phyloP scores from a whole-genome alignment of 2,888 invertebrate genomes.

The Amaurobius ferox region DNA sequence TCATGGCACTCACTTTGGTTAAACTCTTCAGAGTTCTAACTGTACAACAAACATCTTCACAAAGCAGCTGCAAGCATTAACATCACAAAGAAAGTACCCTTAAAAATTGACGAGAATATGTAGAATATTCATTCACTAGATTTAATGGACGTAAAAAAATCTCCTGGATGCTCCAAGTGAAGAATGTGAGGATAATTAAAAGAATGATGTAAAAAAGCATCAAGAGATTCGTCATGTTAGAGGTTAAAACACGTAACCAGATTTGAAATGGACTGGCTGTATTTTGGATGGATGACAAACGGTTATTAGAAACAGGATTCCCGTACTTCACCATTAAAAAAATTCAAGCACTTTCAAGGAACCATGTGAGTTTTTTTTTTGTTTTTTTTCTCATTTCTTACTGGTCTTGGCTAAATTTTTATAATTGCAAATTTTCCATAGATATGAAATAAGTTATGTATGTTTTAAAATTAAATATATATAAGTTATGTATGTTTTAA shows the following conservation, averaged over 20 bases:
- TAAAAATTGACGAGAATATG: not conserved
- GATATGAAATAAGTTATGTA: no score
- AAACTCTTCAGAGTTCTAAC: conserved; percentile 10
- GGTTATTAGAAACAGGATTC: no score
- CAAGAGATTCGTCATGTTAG: conserved; percentile 36
- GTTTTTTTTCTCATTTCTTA: no score
- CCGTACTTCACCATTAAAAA: no score
- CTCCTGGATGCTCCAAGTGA: conserved; percentile 3
- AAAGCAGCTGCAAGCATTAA: conserved; percentile 22
- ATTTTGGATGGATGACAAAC: conserved; percentile 66
- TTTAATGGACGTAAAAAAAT: conserved; percentile 30
- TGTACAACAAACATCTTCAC: conserved; percentile 7
- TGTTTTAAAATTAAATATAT: no score
- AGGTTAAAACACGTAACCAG: conserved; percentile 58
- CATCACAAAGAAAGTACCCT: conserved; percentile 9
- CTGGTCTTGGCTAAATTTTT: no score
- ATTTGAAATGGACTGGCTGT: conserved; percentile 43
- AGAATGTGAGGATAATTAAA: conserved; percentile 17
- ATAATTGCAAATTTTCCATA: no score
- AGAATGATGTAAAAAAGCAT: conserved; percentile 34
- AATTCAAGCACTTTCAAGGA: no score
- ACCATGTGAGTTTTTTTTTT: no score
- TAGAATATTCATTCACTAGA: not conserved
- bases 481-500: no score
- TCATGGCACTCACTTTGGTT: conserved; percentile 6